Base-by-base conservation (phyloP, 2,888 invertebrate genomes). In the Caenorhabditis sp. region DNA sequence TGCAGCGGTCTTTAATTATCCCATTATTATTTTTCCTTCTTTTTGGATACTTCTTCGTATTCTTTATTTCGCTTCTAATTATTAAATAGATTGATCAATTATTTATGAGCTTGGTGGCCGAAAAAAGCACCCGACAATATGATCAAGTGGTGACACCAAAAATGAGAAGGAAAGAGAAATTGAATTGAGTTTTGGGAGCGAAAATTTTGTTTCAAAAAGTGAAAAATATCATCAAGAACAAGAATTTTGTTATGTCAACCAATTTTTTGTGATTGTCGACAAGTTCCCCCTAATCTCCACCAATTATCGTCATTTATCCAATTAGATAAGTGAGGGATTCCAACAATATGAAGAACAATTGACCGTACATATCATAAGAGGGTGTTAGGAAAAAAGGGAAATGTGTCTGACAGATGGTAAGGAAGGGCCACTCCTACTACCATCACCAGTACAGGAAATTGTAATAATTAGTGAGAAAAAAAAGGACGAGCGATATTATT, bases 271-370 rank as follows among this genome's bases (percentile, higher is more conserved):
- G n/a, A n/a, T n/a, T n/a, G n/a, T n/a, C n/a, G n/a, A n/a, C n/a
- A n/a, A n/a, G n/a, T n/a, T n/a, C n/a, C 43, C 14, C 43, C 6
- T 17, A 43, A 43, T 17, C 3, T 43, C 17, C 3, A 17, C 43
- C 17, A 43, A 43, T 43, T 43, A 43, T 43, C 2, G 43, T 17
- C 43, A 43, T 43, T 43, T 43, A 43, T 12, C 43, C 14, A 6
- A 43, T 43, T 43, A 43, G 2, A 10, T 43, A 10, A 3, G 6
- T 43, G 17, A 31, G 31, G 10, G 31, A 31, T 31, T 43, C 43
- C 43, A 12, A 43, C 43, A 43, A 43, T 43, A 43, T 43, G 43
- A 55, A 55, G 21, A 55, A 55, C 24, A 27, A 55, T 55, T 53
- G 21, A 21, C 53, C 53, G 10, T 53, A 23, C 21, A 53, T 19